Percentiles rank a stretch among this genome's conserved stretches.
Evolutionary conservation across 2,797 vertebrate genomes (phyloP).

Genomic region (Centropyge bicolor): DNA sequence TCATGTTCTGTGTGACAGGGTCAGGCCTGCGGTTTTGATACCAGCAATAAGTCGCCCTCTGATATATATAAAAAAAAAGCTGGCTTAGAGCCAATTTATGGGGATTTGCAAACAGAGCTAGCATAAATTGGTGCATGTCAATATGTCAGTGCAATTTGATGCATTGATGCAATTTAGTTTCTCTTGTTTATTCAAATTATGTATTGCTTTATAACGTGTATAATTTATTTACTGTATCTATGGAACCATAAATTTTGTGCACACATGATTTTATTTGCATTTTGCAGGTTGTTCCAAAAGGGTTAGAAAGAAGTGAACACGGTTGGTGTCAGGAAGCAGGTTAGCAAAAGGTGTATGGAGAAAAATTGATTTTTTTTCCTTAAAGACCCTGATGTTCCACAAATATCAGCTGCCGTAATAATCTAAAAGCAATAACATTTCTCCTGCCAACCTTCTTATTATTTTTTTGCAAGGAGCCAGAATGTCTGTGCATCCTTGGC

Average conservation of each 20-base stretch:
- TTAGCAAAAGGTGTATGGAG: slow-evolving; percentile 24
- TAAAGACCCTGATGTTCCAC: slow-evolving; percentile 48
- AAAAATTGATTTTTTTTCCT: slow-evolving; percentile 54
- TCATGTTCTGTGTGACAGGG: slow-evolving; percentile 61
- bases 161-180: neutral
- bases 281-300: slow-evolving; percentile 4
- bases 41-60: slow-evolving; percentile 43
- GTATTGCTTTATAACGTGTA: neutral
- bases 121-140: slow-evolving; percentile 18
- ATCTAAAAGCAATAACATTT: slow-evolving; percentile 55
- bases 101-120: slow-evolving; percentile 12
- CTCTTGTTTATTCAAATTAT: slow-evolving; percentile 29
- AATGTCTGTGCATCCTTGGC: slow-evolving; percentile 47
- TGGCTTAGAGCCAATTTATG: slow-evolving; percentile 41
- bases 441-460: slow-evolving; percentile 43
- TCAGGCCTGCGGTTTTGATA: slow-evolving; percentile 52
- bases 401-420: slow-evolving; percentile 62
- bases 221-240: neutral
- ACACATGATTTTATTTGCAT: slow-evolving; percentile 17
- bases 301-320: neutral
- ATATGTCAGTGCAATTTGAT: slow-evolving; percentile 30
- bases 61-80: slow-evolving; percentile 39
- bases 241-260: slow-evolving; percentile 8
- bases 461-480: slow-evolving; percentile 37
- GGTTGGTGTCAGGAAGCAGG: slow-evolving; percentile 9